Conservation (phyloP, 1,140 invertebrate species). For the Leptinotarsa texana region DNA sequence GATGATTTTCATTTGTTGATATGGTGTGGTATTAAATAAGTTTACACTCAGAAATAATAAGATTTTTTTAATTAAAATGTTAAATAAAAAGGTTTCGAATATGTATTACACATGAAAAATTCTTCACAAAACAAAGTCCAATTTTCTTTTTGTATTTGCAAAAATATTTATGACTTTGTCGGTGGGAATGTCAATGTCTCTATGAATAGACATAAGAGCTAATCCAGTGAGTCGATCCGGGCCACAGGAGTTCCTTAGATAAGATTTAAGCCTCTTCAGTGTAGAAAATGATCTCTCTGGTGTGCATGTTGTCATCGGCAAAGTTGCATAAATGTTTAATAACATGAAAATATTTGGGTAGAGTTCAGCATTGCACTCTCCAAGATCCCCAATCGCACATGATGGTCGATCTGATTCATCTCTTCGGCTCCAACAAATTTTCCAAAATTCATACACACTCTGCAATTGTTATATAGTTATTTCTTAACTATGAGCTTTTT, state of each 20-base stretch:
- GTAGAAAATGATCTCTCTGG: conserved; percentile 19
- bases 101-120: neutral
- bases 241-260: conserved; percentile 17
- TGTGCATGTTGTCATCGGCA: neutral
- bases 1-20: too few relatives aligned
- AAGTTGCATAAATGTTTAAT: neutral
- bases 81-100: too few relatives aligned
- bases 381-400: conserved; percentile 11
- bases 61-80: too few relatives aligned
- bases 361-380: conserved; percentile 18
- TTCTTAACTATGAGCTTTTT: too few relatives aligned
- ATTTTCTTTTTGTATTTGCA: neutral
- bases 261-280: conserved; percentile 17
- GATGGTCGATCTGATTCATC: neutral
- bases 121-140: neutral
- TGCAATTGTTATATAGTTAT: too few relatives aligned
- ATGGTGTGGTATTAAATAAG: too few relatives aligned
- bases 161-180: neutral
- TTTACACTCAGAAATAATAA: too few relatives aligned
- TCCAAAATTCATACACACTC: neutral
- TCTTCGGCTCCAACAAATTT: neutral
- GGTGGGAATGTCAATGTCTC: neutral
- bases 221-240: neutral
- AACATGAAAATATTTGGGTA: conserved; percentile 22
- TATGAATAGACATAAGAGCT: conserved; percentile 6